These are phyloP conservation scores for Stenolophus ochropezus DNA, from an alignment of 2,888 invertebrate species.

Conservation along the genomic window DNA sequence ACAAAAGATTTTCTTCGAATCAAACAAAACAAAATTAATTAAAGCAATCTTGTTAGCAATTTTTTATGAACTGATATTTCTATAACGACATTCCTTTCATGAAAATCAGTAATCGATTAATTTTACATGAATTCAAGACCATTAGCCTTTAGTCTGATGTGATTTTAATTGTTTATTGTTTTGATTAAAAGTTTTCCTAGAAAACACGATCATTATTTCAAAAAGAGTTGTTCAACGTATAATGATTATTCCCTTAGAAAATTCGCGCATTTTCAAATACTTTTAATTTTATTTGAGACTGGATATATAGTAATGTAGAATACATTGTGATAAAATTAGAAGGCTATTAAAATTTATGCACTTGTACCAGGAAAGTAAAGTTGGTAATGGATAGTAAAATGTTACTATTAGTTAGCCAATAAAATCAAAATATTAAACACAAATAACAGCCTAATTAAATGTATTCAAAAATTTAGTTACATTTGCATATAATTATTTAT, in stretches of 20 bases:
- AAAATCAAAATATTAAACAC: not conserved
- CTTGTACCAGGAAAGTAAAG: not conserved
- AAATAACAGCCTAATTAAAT: conserved; percentile 13
- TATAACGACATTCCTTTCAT: not conserved
- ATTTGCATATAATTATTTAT: conserved; percentile 42
- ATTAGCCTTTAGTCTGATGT: conserved; percentile 34
- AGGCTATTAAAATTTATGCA: not conserved
- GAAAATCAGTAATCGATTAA: conserved; percentile 20
- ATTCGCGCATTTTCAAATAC: not conserved
- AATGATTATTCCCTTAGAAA: not conserved
- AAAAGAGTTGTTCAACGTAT: conserved; percentile 4
- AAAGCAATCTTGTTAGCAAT: too few relatives aligned
- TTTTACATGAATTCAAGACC: conserved; percentile 9
- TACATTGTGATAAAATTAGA: not conserved
- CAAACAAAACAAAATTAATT: too few relatives aligned
- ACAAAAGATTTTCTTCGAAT: too few relatives aligned
- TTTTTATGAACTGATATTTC: not conserved
- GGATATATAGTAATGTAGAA: not conserved
- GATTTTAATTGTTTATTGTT: conserved; percentile 37
- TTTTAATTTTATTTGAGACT: not conserved
- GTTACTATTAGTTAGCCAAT: not conserved
- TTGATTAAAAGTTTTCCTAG: conserved; percentile 38
- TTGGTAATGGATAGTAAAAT: not conserved
- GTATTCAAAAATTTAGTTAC: conserved; percentile 12
- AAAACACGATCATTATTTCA: conserved; percentile 18